Conservation (phyloP, 2,797 vertebrate genomes). For the Lepus oiostolus region DNA sequence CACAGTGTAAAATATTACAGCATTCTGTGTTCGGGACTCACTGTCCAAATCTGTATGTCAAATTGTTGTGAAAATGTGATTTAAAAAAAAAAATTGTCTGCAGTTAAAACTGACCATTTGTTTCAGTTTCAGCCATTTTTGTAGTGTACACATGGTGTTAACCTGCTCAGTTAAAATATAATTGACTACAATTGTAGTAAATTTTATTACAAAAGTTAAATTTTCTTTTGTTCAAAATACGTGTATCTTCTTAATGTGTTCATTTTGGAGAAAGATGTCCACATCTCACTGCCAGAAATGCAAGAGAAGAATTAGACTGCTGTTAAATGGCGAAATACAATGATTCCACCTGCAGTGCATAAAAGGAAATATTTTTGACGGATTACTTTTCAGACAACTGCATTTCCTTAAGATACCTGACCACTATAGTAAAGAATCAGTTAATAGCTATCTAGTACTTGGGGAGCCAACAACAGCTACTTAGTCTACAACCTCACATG, state of each 20-base stretch:
- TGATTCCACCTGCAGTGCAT: constrained; percentile 61
- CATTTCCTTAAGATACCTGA: constrained; percentile 54
- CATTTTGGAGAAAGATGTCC: constrained; percentile 69
- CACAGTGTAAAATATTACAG: constrained; percentile 79
- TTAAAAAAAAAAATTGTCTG: constrained; percentile 77
- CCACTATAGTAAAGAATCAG: constrained; percentile 39
- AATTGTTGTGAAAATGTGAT: constrained; percentile 83
- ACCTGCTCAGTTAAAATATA: constrained; percentile 57
- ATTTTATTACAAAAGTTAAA: constrained; percentile 31
- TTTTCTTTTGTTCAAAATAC: constrained; percentile 16
- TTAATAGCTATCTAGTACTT: not conserved
- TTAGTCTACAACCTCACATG: constrained; percentile 46
- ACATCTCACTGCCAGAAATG: constrained; percentile 75
- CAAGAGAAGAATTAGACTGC: constrained; percentile 62
- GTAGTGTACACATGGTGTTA: constrained; percentile 71
- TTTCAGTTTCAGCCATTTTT: constrained; percentile 77
- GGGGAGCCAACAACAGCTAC: constrained; percentile 6
- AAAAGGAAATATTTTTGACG: constrained; percentile 71
- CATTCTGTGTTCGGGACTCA: constrained; percentile 80
- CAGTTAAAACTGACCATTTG: constrained; percentile 74
- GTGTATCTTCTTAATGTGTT: constrained; percentile 49
- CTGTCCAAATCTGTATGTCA: constrained; percentile 67
- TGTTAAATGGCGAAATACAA: constrained; percentile 78
- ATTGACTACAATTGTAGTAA: constrained; percentile 28
- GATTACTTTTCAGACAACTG: constrained; percentile 56